Base-by-base conservation (phyloP, 2,113 vertebrate genomes). In the Chionis minor region DNA sequence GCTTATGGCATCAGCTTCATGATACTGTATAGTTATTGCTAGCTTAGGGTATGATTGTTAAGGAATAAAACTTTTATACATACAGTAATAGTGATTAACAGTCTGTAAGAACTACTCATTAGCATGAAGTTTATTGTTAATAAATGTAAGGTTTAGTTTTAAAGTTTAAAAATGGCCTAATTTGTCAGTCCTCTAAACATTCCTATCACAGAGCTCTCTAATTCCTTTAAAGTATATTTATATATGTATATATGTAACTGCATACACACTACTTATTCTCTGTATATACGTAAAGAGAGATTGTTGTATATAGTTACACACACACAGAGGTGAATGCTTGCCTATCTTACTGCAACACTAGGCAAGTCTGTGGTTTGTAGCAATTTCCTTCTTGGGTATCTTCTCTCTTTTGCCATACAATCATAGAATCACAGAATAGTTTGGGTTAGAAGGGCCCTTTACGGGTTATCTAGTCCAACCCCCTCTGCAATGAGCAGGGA, bases 291-390 rank as follows among this genome's bases (percentile, higher is more conserved):
- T 2, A 38, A 12, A 61, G 12, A 35, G 16, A 84, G 20, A 33
- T 42, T 4, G 4, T 58, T 86, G n/a, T 24, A n/a, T 33, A 40
- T 8, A 59, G 8, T 47, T 65, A 55, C 13, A n/a, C 17, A 33
- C 24, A 27, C 21, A 15, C 2, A 4, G 1, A 59, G 15, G 5
- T 49, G 49, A 4, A 13, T 1, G 8, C 15, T 6, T 8, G 4
- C 40, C n/a, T 66, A 19, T 40, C 56, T 42, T 14, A 5, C 9
- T 33, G 32, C 55, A 38, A 38, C 22, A 61, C 14, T 33, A 12
- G 18, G 15, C 18, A 62, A 54, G 13, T 40, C 4, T 44, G 35
- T 78, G 54, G 12, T 35, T 52, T 61, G 32, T 18, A 35, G 26
- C 20, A 10, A 35, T 38, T 54, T 45, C 6, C 6, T 88, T 33